Conservation (phyloP, 2,888 invertebrate species). For the Tricholauxania praeusta region DNA sequence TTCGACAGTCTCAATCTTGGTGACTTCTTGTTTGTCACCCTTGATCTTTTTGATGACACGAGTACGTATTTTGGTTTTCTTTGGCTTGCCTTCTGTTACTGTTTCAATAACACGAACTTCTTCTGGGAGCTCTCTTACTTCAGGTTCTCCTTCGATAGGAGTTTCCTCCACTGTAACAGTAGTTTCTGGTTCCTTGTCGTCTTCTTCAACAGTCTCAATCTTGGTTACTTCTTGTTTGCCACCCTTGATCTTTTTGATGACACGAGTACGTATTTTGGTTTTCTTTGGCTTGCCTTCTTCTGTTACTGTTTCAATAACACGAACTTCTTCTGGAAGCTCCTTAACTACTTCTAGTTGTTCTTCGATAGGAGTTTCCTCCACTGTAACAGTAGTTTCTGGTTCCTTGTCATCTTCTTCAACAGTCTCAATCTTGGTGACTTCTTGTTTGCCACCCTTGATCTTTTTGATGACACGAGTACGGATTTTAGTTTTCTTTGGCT, state of each 20-base stretch:
- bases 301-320: constrained; percentile 63
- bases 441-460: constrained; percentile 57
- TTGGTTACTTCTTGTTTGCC: constrained; percentile 45
- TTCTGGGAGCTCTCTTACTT: constrained; percentile 48
- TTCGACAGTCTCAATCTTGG: constrained; percentile 34
- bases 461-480: constrained; percentile 50
- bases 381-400: constrained; percentile 55
- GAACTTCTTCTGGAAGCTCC: constrained; percentile 63
- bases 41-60: constrained; percentile 39
- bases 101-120: constrained; percentile 39
- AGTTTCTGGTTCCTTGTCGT: constrained; percentile 45
- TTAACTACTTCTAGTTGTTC: constrained; percentile 47
- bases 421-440: constrained; percentile 67
- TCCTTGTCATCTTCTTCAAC: constrained; percentile 64
- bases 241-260: constrained; percentile 44
- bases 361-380: constrained; percentile 55
- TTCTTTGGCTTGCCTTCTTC: constrained; percentile 64
- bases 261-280: constrained; percentile 52
- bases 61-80: constrained; percentile 36
- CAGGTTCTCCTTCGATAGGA: constrained; percentile 48
- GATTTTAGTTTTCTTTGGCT: constrained; percentile 49
- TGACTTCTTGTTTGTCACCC: constrained; percentile 39
- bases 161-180: constrained; percentile 52
- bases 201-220: constrained; percentile 30
- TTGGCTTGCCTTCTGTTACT: constrained; percentile 32